These are phyloP conservation scores for Megaceryle maxima DNA, from an alignment of 2,113 vertebrate genomes.

Conservation along the genomic window DNA sequence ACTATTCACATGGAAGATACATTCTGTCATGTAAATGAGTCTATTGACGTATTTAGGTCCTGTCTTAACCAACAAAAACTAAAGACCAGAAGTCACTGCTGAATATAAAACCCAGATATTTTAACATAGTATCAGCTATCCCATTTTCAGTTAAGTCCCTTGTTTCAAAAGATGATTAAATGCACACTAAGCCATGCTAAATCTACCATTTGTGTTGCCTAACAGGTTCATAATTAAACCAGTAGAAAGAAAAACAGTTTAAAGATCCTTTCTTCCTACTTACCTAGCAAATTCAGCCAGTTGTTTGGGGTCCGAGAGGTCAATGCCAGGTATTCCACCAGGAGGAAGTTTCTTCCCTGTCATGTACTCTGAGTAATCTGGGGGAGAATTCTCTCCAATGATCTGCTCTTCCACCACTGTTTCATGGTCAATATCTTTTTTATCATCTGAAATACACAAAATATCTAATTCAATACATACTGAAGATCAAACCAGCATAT, in stretches of 20 bases:
- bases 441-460: constrained; percentile 88
- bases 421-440: constrained; percentile 98
- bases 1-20: not conserved
- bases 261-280: constrained; percentile 41
- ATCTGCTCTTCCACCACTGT: constrained; percentile 94
- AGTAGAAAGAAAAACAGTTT: not conserved
- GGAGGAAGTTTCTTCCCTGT: constrained; percentile 98
- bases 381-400: constrained; percentile 95
- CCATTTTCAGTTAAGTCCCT: not conserved
- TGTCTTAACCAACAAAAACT: not conserved
- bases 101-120: not conserved
- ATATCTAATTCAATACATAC: not conserved
- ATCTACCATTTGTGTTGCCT: not conserved
- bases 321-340: constrained; percentile 96
- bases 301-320: constrained; percentile 97
- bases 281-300: constrained; percentile 98
- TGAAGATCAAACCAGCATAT: not conserved
- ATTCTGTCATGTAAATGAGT: not conserved
- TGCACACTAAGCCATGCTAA: not conserved
- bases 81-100: not conserved
- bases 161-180: not conserved
- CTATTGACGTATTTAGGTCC: not conserved
- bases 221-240: not conserved
- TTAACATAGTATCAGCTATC: not conserved
- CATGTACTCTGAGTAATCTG: constrained; percentile 99